These are phyloP conservation scores for Pangasianodon hypophthalmus DNA, from an alignment of 2,113 vertebrate genomes.

Conservation along the genomic window DNA sequence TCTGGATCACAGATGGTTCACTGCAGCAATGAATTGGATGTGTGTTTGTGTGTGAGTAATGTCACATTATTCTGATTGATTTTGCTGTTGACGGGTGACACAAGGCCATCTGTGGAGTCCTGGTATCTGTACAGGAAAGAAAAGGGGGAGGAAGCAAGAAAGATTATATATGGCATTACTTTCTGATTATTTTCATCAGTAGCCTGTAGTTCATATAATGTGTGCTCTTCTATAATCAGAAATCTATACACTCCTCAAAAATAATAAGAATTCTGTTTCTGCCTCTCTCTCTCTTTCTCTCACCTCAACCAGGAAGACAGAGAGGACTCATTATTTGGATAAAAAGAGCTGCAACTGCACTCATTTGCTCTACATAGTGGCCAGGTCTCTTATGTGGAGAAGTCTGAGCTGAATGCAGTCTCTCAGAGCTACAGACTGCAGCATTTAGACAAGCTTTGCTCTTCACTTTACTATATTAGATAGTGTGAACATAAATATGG, in stretches of 20 bases:
- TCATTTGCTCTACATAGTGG: background rate
- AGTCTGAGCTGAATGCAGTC: background rate
- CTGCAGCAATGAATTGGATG: conserved; percentile 44
- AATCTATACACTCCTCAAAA: background rate
- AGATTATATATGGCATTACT: background rate
- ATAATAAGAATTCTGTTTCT: background rate
- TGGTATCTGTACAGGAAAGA: conserved; percentile 37
- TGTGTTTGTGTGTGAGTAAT: conserved; percentile 46
- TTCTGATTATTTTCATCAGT: background rate
- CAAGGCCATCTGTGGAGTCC: conserved; percentile 50
- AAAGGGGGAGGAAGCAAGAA: conserved; percentile 22
- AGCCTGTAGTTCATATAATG: background rate
- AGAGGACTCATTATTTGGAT: background rate
- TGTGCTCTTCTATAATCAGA: background rate
- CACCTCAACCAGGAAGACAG: background rate
- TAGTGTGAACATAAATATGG: background rate
- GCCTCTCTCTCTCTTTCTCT: background rate
- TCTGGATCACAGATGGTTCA: conserved; percentile 55
- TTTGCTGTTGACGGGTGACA: conserved; percentile 53
- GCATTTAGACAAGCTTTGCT: background rate
- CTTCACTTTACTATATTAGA: background rate
- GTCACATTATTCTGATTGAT: conserved; percentile 57
- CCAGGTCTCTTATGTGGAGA: background rate
- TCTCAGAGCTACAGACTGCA: background rate
- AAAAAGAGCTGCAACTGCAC: background rate